Base-by-base conservation (phyloP, 1,140 invertebrate genomes). In the Wiebesia pumilae region DNA sequence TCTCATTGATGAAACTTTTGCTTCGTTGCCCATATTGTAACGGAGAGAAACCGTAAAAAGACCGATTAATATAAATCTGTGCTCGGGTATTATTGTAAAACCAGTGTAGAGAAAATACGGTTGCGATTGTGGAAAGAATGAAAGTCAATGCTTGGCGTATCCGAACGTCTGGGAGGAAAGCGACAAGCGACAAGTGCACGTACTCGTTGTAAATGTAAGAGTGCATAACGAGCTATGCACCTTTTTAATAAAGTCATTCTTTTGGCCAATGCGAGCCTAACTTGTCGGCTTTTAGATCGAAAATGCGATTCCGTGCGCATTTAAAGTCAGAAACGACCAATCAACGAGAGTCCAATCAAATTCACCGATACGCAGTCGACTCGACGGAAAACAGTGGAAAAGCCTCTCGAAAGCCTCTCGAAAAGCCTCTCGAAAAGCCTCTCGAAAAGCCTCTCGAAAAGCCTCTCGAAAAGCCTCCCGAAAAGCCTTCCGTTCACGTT, bases 201-300 rank as follows among this genome's bases (percentile, higher is more conserved):
- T 51, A 9, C n/a, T 75, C 47, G 30, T 58, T 75, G 51, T 75
- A 83, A 83, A 40, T 73, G 33, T 35, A 82, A 71, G 81, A 65
- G 81, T 40, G n/a, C n/a, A n/a, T 51, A 71, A 82, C 43, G 14
- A n/a, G 40, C 0, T 7, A 35, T 40, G 24, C n/a, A 40, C 65
- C 19, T 71, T 69, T 82, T 35, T 71, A 82, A 82, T 47, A 51
- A 69, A 67, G 40, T 24, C 12, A 58, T 51, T 51, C 19, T 40
- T 19, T 82, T 24, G 3, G 38, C 21, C 35, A 58, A 1, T 35
- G 1, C 24, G 75, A 6, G 54, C 38, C 83, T 79, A 58, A 79
- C 35, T 35, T 51, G 58, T 35, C 78, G 27, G 43, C 7, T 65
- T 3, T 27, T 1, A 7, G 51, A 21, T 43, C 3, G 21, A 62